These are phyloP conservation scores for Diarsia mendica DNA, from an alignment of 2,888 invertebrate genomes.

Conservation along the genomic window DNA sequence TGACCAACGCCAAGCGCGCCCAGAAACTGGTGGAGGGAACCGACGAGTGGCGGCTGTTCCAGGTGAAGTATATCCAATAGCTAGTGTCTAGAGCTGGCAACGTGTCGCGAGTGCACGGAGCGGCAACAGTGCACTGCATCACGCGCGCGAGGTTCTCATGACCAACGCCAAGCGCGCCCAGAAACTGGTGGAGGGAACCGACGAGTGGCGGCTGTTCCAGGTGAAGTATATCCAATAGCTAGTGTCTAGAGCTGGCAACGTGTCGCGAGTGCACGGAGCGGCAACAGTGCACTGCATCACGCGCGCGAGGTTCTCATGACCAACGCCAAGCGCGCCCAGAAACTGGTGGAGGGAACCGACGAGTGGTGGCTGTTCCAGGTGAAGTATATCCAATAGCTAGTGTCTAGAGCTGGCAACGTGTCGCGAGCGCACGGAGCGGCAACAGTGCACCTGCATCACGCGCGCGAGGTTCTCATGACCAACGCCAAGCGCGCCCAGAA, in stretches of 20 bases:
- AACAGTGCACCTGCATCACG: not conserved
- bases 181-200: slow-evolving; percentile 47
- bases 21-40: slow-evolving; percentile 80
- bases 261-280: not conserved
- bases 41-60: slow-evolving; percentile 84
- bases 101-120: not conserved
- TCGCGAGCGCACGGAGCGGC: not conserved
- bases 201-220: slow-evolving; percentile 85
- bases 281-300: not conserved
- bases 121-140: not conserved
- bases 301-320: slow-evolving; percentile 58
- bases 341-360: slow-evolving; percentile 61
- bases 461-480: not conserved
- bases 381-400: not conserved
- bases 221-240: slow-evolving; percentile 60
- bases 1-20: slow-evolving; percentile 78
- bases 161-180: slow-evolving; percentile 74
- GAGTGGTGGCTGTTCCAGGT: slow-evolving; percentile 86
- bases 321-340: slow-evolving; percentile 74
- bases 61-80: slow-evolving; percentile 69
- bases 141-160: slow-evolving; percentile 55
- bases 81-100: too few relatives aligned
- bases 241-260: too few relatives aligned
- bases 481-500: too few relatives aligned
- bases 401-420: too few relatives aligned